phyloP scores from a whole-genome alignment of 2,113 vertebrate species.

The Daphoenositta chrysoptera region DNA sequence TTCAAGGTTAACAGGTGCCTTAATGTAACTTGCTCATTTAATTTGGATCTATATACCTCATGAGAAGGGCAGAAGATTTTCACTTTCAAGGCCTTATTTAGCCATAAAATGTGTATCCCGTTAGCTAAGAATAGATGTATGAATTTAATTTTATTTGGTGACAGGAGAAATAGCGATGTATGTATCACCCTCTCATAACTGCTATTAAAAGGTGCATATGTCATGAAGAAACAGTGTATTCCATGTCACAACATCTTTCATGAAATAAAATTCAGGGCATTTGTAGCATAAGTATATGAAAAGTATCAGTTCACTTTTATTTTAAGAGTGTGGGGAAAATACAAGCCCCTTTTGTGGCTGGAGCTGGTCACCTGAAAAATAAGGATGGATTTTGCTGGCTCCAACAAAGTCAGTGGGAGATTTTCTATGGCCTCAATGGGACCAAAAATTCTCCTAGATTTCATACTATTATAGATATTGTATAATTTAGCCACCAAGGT shows the following conservation, averaged over 20 bases:
- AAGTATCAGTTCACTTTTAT: neutral
- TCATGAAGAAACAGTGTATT: slow-evolving; percentile 5
- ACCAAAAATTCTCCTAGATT: slow-evolving; percentile 1
- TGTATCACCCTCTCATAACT: slow-evolving; percentile 16
- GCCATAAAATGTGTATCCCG: neutral
- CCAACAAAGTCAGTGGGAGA: neutral
- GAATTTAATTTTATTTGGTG: slow-evolving; percentile 49
- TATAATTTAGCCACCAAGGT: neutral
- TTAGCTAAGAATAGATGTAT: slow-evolving; percentile 29
- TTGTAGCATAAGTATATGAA: neutral
- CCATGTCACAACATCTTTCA: neutral
- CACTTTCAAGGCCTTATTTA: slow-evolving; percentile 50
- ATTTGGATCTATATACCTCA: slow-evolving; percentile 41
- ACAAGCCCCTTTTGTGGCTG: neutral
- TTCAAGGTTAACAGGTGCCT: slow-evolving; percentile 36
- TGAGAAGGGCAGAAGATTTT: slow-evolving; percentile 45
- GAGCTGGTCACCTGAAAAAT: slow-evolving; percentile 21
- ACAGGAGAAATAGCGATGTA: neutral
- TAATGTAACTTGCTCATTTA: slow-evolving; percentile 25
- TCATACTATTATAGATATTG: neutral
- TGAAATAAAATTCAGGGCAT: neutral
- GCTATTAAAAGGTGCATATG: neutral
- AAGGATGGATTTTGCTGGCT: neutral
- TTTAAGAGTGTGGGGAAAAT: neutral
- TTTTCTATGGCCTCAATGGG: neutral